A percentile compares a stretch with the other conserved stretches of the same genome.
phyloP scores from a whole-genome alignment of 2,797 vertebrate species.

The Poecilia velifera region DNA sequence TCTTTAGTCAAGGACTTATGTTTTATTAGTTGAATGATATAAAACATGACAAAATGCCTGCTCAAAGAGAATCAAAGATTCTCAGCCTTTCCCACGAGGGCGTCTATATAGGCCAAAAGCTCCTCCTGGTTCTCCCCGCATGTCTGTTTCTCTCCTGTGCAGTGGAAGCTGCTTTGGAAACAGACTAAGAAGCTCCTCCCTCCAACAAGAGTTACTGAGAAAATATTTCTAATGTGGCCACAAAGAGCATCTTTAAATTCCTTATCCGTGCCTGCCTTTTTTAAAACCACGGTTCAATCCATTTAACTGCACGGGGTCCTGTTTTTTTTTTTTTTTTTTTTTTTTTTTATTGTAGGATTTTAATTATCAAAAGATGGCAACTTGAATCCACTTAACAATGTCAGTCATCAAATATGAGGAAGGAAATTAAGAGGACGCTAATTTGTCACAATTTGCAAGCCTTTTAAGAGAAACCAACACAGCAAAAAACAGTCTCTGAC shows the following conservation, averaged over 20 bases:
- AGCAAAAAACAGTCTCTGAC: slow-evolving; percentile 40
- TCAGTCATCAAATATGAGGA: slow-evolving; percentile 17
- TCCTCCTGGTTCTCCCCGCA: slow-evolving; percentile 44
- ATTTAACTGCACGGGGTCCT: background rate
- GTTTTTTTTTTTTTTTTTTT: no score
- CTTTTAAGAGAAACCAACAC: slow-evolving; percentile 30
- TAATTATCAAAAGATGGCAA: background rate
- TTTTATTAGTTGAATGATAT: slow-evolving; percentile 84
- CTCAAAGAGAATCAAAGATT: slow-evolving; percentile 81
- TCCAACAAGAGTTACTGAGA: slow-evolving; percentile 31
- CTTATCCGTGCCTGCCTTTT: background rate
- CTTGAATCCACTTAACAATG: slow-evolving; percentile 11
- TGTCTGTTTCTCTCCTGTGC: slow-evolving; percentile 31
- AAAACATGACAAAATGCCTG: slow-evolving; percentile 85
- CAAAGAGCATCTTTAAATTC: background rate
- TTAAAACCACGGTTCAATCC: background rate
- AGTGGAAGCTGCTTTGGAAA: slow-evolving; percentile 26
- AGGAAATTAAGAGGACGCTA: slow-evolving; percentile 9
- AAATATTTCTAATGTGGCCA: slow-evolving; percentile 10
- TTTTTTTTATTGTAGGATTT: background rate
- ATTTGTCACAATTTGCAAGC: slow-evolving; percentile 57
- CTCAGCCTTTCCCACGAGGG: slow-evolving; percentile 73
- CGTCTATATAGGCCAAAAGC: slow-evolving; percentile 79
- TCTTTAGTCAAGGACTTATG: slow-evolving; percentile 79
- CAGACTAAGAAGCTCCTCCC: slow-evolving; percentile 30